These are phyloP conservation scores for Vollenhovia emeryi DNA, from an alignment of 1,140 invertebrate genomes.

Conservation along the genomic window DNA sequence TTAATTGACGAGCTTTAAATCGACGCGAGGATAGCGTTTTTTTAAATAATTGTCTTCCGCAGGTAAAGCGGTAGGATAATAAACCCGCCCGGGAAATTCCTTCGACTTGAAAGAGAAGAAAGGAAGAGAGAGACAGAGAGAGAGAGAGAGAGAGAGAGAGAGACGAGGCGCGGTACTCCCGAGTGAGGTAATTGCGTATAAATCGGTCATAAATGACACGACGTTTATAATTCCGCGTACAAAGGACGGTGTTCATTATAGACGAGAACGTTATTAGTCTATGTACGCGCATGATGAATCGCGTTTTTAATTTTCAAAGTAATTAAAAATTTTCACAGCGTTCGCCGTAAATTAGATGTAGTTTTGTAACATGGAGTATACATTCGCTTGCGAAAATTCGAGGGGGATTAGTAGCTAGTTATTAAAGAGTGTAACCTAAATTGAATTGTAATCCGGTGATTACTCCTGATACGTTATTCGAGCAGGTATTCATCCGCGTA, in stretches of 20 bases:
- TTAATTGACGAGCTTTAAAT: neutral
- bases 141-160: neutral
- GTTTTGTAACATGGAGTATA: neutral
- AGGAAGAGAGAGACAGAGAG: too few species aligned
- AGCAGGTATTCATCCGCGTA: neutral
- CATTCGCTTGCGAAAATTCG: neutral
- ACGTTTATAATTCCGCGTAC: neutral
- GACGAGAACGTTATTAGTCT: constrained; percentile 4
- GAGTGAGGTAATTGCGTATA: neutral
- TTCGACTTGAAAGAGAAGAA: neutral
- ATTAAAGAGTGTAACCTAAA: neutral
- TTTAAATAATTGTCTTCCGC: neutral
- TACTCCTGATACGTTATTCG: neutral
- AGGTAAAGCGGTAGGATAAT: neutral
- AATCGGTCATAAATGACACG: neutral
- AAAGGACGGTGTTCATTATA: neutral
- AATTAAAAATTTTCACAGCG: neutral
- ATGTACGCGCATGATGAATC: neutral
- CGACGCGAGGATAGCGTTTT: neutral
- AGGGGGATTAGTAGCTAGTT: neutral
- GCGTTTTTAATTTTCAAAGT: constrained; percentile 18
- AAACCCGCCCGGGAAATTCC: neutral
- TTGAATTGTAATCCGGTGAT: neutral
- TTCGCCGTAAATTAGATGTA: neutral
- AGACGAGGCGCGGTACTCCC: neutral